Percentiles rank a stretch among this genome's conserved stretches.
These are phyloP conservation scores for Oreonectes daqikongensis DNA, from an alignment of 2,797 vertebrate genomes.

Conservation along the genomic window DNA sequence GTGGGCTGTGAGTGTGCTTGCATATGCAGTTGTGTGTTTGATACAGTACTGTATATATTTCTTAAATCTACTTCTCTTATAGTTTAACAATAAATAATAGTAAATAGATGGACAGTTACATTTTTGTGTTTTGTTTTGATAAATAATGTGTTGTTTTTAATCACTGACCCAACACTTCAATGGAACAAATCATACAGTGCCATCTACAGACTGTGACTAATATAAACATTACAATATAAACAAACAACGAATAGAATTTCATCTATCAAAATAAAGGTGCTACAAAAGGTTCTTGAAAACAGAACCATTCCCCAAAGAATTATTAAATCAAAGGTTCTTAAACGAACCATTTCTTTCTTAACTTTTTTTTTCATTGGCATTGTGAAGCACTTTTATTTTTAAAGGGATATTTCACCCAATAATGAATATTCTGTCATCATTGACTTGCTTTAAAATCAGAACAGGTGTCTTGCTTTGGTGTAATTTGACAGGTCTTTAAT, in stretches of 20 bases:
- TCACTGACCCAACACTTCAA: background rate
- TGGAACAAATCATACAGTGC: background rate
- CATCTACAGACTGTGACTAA: background rate
- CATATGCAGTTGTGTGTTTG: background rate
- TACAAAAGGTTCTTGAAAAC: too few relatives aligned
- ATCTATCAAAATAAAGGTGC: too few relatives aligned
- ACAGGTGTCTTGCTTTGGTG: background rate
- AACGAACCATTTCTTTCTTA: too few relatives aligned
- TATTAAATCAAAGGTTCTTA: too few relatives aligned
- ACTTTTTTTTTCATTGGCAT: too few relatives aligned
- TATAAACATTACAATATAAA: too few relatives aligned
- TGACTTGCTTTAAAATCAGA: too few relatives aligned
- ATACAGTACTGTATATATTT: background rate
- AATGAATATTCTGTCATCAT: too few relatives aligned
- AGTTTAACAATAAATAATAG: background rate
- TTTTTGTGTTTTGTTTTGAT: background rate
- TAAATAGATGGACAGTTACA: background rate
- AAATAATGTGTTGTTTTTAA: background rate
- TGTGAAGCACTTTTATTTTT: too few relatives aligned
- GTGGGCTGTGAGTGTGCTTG: background rate
- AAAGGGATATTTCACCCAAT: too few relatives aligned
- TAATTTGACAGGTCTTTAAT: background rate
- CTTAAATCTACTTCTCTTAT: background rate
- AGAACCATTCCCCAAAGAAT: too few relatives aligned
- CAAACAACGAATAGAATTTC: too few relatives aligned